Evolutionary conservation across 1,140 invertebrate species (phyloP), one percentile per base, ranked within the genome.

Genomic region (Vanessa atalanta): DNA sequence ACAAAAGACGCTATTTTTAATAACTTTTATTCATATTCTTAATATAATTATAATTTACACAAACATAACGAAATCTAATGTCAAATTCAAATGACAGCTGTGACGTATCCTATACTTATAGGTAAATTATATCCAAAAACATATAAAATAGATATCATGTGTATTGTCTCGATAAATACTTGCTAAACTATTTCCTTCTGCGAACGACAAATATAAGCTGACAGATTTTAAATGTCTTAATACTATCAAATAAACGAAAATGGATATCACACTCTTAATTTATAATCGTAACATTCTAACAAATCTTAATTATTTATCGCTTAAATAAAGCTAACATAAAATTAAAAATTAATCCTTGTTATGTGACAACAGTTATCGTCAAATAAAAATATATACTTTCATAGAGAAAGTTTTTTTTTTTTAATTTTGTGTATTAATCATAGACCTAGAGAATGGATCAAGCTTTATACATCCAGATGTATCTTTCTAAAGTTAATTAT

Each of bases 51-150:
- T 88, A 91, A 91, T 89, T 89, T 91, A 91, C 85, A 91, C 87
- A 91, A 91, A 91, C 87, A 89, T 89, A 91, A 91, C 89, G 85
- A 85, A 85, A 86, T 78, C 84, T 87, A 86, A 81, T 81, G 79
- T 84, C 81, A 86, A 86, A 81, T 83, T 79, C 72, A 76, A 70
- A 69, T 23, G 64, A 70, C 69, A 73, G 69, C 53, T 65, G 66
- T 64, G 37, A 68, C 47, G 61, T 75, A 26, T 31, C 16, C 43
- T 61, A 31, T 13, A 11, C 47, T 48, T 20, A 53, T 15, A 53
- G 50, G 2, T n/a, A 53, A 53, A 50, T 53, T 53, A 53, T 53
- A n/a, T 16, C 50, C 50, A 53, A 53, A 53, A 53, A 50, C 50
- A 53, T 53, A 53, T 53, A n/a, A 16, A 53, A 53, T 53, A 53